Evolutionary conservation across 1,140 invertebrate genomes (phyloP).

Genomic region (Zaprionus kolodkinae): DNA sequence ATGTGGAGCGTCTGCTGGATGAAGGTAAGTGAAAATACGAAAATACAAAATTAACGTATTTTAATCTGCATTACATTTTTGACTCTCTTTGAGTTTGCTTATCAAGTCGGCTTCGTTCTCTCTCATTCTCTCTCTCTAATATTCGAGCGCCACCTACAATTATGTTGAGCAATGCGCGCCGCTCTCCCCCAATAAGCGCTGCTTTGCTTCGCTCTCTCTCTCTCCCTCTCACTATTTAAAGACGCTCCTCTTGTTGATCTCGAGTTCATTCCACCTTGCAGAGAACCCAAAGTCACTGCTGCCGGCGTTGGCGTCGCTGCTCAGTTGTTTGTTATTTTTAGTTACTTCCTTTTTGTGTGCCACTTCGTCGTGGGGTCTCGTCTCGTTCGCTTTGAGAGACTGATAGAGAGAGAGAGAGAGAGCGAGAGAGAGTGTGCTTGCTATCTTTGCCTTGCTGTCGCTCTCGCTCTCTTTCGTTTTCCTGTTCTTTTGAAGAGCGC

Average conservation of each 20-base stretch:
- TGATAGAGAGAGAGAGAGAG: no score
- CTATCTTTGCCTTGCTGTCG: neutral
- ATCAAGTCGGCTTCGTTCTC: neutral
- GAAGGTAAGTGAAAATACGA: constrained; percentile 91
- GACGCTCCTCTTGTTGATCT: constrained; percentile 46
- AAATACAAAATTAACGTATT: no score
- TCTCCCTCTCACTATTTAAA: constrained; percentile 33
- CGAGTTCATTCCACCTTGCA: constrained; percentile 81
- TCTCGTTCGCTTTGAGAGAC: neutral
- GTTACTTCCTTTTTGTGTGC: constrained; percentile 79
- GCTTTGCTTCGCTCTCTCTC: constrained; percentile 40
- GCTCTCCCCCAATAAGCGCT: constrained; percentile 28
- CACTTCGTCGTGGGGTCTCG: constrained; percentile 56
- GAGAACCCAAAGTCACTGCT: constrained; percentile 58
- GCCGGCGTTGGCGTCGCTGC: constrained; percentile 25
- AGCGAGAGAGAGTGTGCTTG: no score
- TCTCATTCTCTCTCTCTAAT: neutral
- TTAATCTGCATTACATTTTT: no score
- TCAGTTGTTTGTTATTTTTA: constrained; percentile 79
- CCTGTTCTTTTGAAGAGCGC: constrained; percentile 23
- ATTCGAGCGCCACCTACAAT: constrained; percentile 19
- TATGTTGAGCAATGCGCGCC: constrained; percentile 9
- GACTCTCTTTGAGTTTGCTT: no score
- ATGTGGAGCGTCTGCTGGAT: constrained; percentile 99
- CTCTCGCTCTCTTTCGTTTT: constrained; percentile 25